These are phyloP conservation scores for Petrocephalus schoutedeni DNA, from an alignment of 2,797 vertebrate species.

Conservation along the genomic window DNA sequence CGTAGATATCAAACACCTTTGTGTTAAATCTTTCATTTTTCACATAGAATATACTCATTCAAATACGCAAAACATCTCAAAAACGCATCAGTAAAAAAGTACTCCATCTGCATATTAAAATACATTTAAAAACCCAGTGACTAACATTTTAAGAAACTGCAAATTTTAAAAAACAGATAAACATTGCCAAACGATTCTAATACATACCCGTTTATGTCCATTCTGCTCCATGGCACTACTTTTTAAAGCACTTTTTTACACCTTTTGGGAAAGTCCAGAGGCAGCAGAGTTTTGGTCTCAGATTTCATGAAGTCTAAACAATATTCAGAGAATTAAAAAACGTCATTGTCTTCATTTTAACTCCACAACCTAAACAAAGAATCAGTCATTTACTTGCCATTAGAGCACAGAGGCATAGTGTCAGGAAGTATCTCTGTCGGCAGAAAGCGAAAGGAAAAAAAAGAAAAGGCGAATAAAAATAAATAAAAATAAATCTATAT, in stretches of 20 bases:
- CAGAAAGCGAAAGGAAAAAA: slow-evolving; percentile 2
- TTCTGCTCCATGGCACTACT: slow-evolving; percentile 21
- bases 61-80: neutral
- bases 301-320: slow-evolving; percentile 23
- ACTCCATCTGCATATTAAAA: neutral
- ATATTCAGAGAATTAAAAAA: slow-evolving; percentile 17
- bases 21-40: neutral
- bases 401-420: neutral
- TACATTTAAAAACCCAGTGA: neutral
- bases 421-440: neutral
- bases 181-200: slow-evolving; percentile 20
- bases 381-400: slow-evolving; percentile 11
- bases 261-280: slow-evolving; percentile 23
- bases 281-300: slow-evolving; percentile 22
- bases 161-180: neutral
- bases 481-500: neutral
- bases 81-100: neutral
- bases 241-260: slow-evolving; percentile 21
- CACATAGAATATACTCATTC: neutral
- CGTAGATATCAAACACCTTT: neutral
- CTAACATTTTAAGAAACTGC: neutral
- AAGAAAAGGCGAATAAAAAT: neutral
- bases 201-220: slow-evolving; percentile 24
- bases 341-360: slow-evolving; percentile 14
- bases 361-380: slow-evolving; percentile 11